These are phyloP conservation scores for Cebidichthys violaceus DNA, from an alignment of 2,113 vertebrate species.

Conservation along the genomic window DNA sequence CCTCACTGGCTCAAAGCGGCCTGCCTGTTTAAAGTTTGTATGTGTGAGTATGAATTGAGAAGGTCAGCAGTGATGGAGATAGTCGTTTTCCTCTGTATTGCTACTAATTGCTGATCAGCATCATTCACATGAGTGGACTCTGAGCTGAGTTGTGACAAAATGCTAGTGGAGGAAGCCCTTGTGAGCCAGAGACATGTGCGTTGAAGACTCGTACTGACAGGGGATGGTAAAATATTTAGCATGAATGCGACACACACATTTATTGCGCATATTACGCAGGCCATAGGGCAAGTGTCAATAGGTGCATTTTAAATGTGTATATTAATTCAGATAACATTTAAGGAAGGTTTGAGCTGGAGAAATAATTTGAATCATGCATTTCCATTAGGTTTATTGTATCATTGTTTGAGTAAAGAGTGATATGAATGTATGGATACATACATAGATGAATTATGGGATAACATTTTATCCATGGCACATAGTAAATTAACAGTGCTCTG, in stretches of 20 bases:
- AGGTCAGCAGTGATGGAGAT: slow-evolving; percentile 38
- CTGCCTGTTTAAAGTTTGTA: slow-evolving; percentile 21
- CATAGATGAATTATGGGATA: background rate
- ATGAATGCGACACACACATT: background rate
- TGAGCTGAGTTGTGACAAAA: slow-evolving; percentile 22
- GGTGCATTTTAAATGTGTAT: slow-evolving; percentile 6
- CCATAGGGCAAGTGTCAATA: background rate
- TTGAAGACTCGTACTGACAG: background rate
- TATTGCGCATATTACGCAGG: background rate
- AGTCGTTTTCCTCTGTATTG: slow-evolving; percentile 26
- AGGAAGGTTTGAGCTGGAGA: background rate
- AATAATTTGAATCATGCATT: background rate
- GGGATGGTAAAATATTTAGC: slow-evolving; percentile 3
- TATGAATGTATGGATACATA: background rate
- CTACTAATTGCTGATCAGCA: slow-evolving; percentile 62
- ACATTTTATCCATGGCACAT: background rate
- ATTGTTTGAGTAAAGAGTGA: background rate
- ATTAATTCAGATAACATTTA: background rate
- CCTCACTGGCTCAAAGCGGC: slow-evolving; percentile 17
- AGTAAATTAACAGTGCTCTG: background rate
- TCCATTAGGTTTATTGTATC: background rate
- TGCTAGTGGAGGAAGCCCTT: slow-evolving; percentile 51
- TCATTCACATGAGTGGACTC: slow-evolving; percentile 49
- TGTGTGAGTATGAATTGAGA: slow-evolving; percentile 11
- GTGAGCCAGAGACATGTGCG: slow-evolving; percentile 6